Conservation (phyloP, 2,113 vertebrate species). For the Megaceryle torquata region DNA sequence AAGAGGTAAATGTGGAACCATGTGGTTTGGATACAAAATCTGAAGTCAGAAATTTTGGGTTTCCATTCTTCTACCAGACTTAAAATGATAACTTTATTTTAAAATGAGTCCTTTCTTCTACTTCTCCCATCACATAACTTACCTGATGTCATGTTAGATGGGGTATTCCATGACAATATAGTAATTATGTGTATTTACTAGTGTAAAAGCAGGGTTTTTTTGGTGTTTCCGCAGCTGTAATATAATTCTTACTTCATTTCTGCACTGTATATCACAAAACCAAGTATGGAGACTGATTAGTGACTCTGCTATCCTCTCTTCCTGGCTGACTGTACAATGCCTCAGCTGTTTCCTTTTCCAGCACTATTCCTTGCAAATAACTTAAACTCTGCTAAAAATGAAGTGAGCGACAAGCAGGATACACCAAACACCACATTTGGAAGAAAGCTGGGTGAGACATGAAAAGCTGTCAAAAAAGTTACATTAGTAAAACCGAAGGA, state of each 20-base stretch:
- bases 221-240: not conserved
- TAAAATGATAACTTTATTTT: not conserved
- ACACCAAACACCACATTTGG: conserved; percentile 24
- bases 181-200: not conserved
- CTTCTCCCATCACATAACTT: not conserved
- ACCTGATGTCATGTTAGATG: not conserved
- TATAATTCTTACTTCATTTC: not conserved
- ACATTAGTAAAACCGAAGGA: not conserved
- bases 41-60: not conserved
- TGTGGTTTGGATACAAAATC: not conserved
- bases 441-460: conserved; percentile 1
- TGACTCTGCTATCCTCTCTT: not conserved
- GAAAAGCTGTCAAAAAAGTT: conserved; percentile 16
- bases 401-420: conserved; percentile 19
- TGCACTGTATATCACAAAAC: not conserved
- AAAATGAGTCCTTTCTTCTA: not conserved
- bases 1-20: not conserved
- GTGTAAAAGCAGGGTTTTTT: not conserved
- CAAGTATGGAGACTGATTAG: not conserved
- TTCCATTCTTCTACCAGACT: not conserved
- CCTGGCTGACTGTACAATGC: not conserved
- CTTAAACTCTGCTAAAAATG: conserved; percentile 20
- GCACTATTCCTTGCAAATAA: not conserved
- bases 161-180: not conserved
- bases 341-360: conserved; percentile 29